Conservation (phyloP, 2,888 invertebrate genomes). For the Tetragonisca angustula region DNA sequence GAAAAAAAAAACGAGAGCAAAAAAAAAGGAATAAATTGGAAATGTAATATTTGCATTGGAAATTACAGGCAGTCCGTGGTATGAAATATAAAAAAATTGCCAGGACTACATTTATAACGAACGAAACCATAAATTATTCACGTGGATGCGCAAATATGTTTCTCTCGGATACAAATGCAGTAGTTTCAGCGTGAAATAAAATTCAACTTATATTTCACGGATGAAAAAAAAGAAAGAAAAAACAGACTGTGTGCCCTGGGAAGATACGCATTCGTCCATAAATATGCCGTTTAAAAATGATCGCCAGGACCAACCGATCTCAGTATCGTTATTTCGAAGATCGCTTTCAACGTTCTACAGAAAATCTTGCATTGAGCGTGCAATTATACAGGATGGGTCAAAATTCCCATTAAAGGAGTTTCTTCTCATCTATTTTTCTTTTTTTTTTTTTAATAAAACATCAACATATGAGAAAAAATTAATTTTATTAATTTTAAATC, state of each 20-base stretch:
- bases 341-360: too few relatives aligned
- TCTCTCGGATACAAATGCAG: background rate
- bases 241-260: background rate
- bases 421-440: too few relatives aligned
- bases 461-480: too few relatives aligned
- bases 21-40: conserved; percentile 6
- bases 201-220: background rate
- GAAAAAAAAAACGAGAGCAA: too few relatives aligned
- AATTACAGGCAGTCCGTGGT: background rate
- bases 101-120: conserved; percentile 16
- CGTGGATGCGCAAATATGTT: background rate
- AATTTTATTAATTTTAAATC: too few relatives aligned
- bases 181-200: background rate
- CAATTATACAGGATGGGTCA: too few relatives aligned
- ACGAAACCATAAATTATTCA: conserved; percentile 9
- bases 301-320: background rate
- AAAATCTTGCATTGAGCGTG: too few relatives aligned
- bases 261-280: background rate
- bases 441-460: too few relatives aligned
- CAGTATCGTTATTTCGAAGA: background rate
- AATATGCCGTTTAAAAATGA: background rate
- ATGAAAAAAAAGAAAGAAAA: background rate
- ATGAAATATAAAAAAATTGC: conserved; percentile 4
- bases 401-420: too few relatives aligned
- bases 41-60: conserved; percentile 23